phyloP scores from a whole-genome alignment of 2,888 invertebrate species.

The Exephanes ischioxanthus region DNA sequence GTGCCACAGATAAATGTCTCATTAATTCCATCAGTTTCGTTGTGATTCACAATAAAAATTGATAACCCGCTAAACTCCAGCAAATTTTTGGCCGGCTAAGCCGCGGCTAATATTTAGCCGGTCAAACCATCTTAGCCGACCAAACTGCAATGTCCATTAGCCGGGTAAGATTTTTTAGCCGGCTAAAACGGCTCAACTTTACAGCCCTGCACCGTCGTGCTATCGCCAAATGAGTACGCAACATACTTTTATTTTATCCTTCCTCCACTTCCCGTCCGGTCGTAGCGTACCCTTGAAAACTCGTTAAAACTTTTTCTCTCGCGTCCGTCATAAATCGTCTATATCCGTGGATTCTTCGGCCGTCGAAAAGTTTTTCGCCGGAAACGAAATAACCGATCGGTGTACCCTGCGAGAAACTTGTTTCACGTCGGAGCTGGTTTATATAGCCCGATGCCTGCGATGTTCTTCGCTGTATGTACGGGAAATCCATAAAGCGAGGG shows the following conservation, averaged over 20 bases:
- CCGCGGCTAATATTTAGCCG: too few relatives aligned
- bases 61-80: too few relatives aligned
- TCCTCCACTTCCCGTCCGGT: constrained; percentile 33
- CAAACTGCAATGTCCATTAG: too few relatives aligned
- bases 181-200: too few relatives aligned
- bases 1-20: too few relatives aligned
- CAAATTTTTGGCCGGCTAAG: too few relatives aligned
- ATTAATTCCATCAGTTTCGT: too few relatives aligned
- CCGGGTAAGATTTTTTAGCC: too few relatives aligned
- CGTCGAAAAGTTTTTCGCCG: constrained; percentile 33
- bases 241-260: not conserved
- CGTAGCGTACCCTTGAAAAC: constrained; percentile 46
- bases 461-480: not conserved
- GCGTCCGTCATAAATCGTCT: constrained; percentile 51
- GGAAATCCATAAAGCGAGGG: too few relatives aligned
- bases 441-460: constrained; percentile 7
- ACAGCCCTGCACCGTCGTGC: not conserved
- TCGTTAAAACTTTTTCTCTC: constrained; percentile 58
- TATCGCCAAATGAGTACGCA: not conserved
- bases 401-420: constrained; percentile 26
- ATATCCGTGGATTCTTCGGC: constrained; percentile 29
- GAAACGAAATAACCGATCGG: constrained; percentile 51
- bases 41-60: too few relatives aligned
- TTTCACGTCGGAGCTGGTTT: constrained; percentile 39
- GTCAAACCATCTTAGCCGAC: too few relatives aligned